These are phyloP conservation scores for Coleophora flavipennella DNA, from an alignment of 2,888 invertebrate species.

Conservation along the genomic window DNA sequence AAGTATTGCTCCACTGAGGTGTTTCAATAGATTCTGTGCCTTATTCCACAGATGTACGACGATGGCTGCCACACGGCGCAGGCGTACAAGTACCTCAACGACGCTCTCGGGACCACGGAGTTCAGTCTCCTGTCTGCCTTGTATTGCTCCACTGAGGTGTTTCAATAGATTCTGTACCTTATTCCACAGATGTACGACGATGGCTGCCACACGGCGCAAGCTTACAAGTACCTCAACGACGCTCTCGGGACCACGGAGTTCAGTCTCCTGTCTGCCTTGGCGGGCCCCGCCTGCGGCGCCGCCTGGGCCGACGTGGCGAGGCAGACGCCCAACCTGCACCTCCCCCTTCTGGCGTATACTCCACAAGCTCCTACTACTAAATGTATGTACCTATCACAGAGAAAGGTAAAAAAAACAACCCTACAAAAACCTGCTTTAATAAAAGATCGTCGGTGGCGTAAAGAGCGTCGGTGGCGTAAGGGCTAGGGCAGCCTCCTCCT, in stretches of 20 bases:
- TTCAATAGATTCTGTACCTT: neutral
- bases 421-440: too few relatives aligned
- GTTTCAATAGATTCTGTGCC: too few relatives aligned
- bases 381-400: too few relatives aligned
- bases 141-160: conserved; percentile 50
- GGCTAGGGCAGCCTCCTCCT: too few relatives aligned
- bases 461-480: too few relatives aligned
- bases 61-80: conserved; percentile 42
- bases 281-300: conserved; percentile 51
- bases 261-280: conserved; percentile 42
- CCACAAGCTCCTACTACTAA: conserved; percentile 25
- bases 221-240: conserved; percentile 43
- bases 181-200: conserved; percentile 31
- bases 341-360: conserved; percentile 50
- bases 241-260: conserved; percentile 43
- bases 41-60: conserved; percentile 36
- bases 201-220: conserved; percentile 41
- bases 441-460: too few relatives aligned
- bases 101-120: conserved; percentile 41
- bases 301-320: conserved; percentile 48
- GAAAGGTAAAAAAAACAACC: too few relatives aligned
- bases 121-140: conserved; percentile 44
- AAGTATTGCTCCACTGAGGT: too few relatives aligned
- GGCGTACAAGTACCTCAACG: conserved; percentile 44
- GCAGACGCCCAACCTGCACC: conserved; percentile 34